Conservation (phyloP, 2,113 vertebrate species). For the Lipophrys pholis region DNA sequence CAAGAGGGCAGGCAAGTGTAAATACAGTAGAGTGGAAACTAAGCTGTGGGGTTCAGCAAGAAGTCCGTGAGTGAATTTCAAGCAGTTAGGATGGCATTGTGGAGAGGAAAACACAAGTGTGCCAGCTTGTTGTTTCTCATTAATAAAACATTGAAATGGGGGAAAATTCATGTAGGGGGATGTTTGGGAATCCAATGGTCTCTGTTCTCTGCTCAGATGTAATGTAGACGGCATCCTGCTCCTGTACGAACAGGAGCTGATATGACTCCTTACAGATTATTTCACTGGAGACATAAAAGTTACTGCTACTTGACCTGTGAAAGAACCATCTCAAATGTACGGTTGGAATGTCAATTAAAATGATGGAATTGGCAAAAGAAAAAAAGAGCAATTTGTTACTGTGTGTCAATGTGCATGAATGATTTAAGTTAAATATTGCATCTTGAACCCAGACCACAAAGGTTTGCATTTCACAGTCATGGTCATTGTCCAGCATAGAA, state of each 20-base stretch:
- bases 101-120: constrained; percentile 31
- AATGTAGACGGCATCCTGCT: constrained; percentile 17
- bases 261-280: neutral
- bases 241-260: neutral
- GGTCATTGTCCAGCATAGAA: too few relatives aligned
- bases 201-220: constrained; percentile 24
- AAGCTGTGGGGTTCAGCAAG: constrained; percentile 24
- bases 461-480: too few relatives aligned
- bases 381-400: too few relatives aligned
- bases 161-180: constrained; percentile 25
- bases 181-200: constrained; percentile 36
- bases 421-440: too few relatives aligned
- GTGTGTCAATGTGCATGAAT: too few relatives aligned
- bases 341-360: too few relatives aligned
- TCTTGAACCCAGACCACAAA: too few relatives aligned
- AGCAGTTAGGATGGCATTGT: constrained; percentile 28
- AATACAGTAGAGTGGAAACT: neutral
- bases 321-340: too few relatives aligned
- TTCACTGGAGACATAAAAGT: too few relatives aligned
- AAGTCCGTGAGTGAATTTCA: constrained; percentile 27
- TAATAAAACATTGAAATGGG: constrained; percentile 63
- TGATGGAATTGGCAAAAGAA: too few relatives aligned
- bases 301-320: too few relatives aligned
- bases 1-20: neutral
- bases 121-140: constrained; percentile 49